Evolutionary conservation across 2,113 vertebrate genomes (phyloP), one percentile per base, ranked within the genome.

Genomic region (Ceyx margarethae): DNA sequence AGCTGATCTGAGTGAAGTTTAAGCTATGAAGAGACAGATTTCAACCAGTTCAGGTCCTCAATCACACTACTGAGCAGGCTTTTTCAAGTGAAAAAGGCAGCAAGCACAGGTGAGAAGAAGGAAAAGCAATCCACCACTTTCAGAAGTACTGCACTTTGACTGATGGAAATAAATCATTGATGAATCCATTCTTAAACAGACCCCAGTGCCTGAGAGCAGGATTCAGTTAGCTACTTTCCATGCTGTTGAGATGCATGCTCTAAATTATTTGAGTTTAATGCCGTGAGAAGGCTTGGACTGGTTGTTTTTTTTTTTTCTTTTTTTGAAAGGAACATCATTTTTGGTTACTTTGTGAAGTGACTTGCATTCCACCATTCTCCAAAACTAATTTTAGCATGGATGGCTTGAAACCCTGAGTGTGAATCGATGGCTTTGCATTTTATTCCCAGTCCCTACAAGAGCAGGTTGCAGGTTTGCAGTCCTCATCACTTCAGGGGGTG

Each of bases 161-260:
- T 6, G 0, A 81, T 91, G 72, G 89, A 82, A 93, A 91, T 73
- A 96, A 93, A 73, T 50, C 6, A 93, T 87, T 2, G 60, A 76
- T 93, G 68, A 89, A 76, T 90, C 78, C 60, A 76, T 87, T 85
- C 90, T 91, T 87, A 90, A 91, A 73, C n/a, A 89, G 77, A 94
- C 26, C 16, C 76, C 21, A 8, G 31, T 74, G 35, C 71, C 56
- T 74, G 61, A 77, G 69, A 68, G 54, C 26, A 64, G 82, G 54
- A 72, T 91, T 85, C 64, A 31, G 13, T 82, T 57, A 91, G 71
- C 73, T 79, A 68, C 57, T 86, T 89, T 87, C 71, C 57, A 15
- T 74, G 28, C 57, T 75, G 68, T 54, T 3, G 5, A 75, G 69
- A 23, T 75, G n/a, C 45, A 31, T 28, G 14, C 11, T 46, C n/a